Base-by-base conservation (phyloP, 2,113 vertebrate species). In the Tetrax tetrax region DNA sequence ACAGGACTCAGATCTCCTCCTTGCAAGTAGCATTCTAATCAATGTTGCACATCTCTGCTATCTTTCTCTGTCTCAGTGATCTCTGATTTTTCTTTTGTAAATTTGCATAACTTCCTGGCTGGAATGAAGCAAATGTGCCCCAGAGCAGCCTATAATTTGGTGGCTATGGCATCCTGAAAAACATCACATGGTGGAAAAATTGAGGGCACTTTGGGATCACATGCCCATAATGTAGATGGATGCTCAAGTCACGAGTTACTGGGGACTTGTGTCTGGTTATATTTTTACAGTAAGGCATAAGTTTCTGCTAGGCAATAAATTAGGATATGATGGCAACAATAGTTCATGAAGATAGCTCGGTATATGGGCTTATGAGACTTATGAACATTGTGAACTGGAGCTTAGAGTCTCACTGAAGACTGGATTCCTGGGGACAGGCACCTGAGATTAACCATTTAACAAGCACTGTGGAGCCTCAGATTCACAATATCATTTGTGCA, bases 11-110 rank as follows among this genome's bases (percentile, higher is more conserved):
- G 15, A 9, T 31, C 33, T 66, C 25, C 24, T 43, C 16, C 20
- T 53, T 4, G 0, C 6, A 24, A n/a, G 10, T 13, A 37, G 9
- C 2, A 3, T 13, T 29, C 23, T 57, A 9, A n/a, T 21, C 57
- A 63, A 15, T 13, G 6, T 10, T 78, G 15, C 9, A 16, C 11
- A 23, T 15, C 38, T 72, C 8, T 20, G 14, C 21, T 53, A 28
- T 51, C 56, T 66, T 75, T 66, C 41, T 41, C 47, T 38, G 23
- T 1, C 43, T 59, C 17, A 37, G 31, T 3, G 15, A 63, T 28
- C 21, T 11, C 59, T 54, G 60, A 38, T 59, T 76, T 35, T 61
- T 24, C 7, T 66, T 63, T 25, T 16, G 29, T 7, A 48, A 53
- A 29, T 71, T 19, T 81, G 25, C 14, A 47, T 5, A 25, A 6